These are phyloP conservation scores for Staurois parvus DNA, from an alignment of 2,797 vertebrate genomes.

Conservation along the genomic window DNA sequence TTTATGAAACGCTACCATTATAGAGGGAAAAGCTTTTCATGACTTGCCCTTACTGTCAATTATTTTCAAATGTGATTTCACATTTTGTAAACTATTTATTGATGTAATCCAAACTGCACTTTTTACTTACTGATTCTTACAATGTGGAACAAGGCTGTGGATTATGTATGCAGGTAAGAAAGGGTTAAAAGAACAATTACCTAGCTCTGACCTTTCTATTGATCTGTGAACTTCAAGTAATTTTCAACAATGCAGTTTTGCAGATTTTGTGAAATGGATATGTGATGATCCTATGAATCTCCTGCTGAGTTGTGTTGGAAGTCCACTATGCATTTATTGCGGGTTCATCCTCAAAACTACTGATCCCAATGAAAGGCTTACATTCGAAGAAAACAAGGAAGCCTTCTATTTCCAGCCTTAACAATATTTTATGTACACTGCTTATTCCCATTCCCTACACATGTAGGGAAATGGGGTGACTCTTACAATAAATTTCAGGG, in stretches of 20 bases:
- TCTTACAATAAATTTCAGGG: background rate
- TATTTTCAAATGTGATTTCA: background rate
- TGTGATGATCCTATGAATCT: slow-evolving; percentile 42
- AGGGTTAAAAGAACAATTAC: slow-evolving; percentile 22
- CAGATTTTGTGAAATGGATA: slow-evolving; percentile 28
- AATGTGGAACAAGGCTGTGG: background rate
- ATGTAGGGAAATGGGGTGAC: slow-evolving; percentile 14
- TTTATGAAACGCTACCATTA: background rate
- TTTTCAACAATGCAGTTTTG: slow-evolving; percentile 54
- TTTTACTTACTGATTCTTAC: background rate
- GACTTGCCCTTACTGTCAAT: background rate
- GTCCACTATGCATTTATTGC: slow-evolving; percentile 26
- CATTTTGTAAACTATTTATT: background rate
- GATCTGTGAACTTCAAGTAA: slow-evolving; percentile 43
- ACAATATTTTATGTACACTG: slow-evolving; percentile 21
- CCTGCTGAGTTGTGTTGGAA: slow-evolving; percentile 29
- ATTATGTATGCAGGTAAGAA: background rate
- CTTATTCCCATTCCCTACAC: slow-evolving; percentile 1
- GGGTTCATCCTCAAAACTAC: slow-evolving; percentile 34
- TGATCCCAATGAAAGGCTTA: slow-evolving; percentile 32
- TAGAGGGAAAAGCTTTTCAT: background rate
- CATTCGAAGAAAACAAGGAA: slow-evolving; percentile 1
- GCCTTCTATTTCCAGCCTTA: slow-evolving; percentile 12
- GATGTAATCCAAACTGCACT: background rate
- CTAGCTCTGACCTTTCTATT: slow-evolving; percentile 31